Evolutionary conservation across 2,113 vertebrate genomes (phyloP).

Genomic region (Lophura nycthemera): DNA sequence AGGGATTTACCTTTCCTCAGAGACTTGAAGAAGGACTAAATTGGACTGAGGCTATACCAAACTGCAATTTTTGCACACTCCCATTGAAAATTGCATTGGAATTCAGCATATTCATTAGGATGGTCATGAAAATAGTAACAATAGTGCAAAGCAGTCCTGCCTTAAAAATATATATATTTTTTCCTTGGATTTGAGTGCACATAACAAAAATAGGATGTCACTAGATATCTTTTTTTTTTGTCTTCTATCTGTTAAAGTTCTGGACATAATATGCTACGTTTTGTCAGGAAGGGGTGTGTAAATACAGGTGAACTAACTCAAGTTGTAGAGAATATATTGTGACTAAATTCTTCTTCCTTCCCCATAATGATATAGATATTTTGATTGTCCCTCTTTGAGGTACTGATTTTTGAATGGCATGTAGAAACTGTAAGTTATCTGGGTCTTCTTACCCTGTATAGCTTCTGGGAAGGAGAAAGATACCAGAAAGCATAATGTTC

Average conservation of each 20-base stretch:
- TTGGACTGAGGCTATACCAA: background rate
- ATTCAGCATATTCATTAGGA: constrained; percentile 16
- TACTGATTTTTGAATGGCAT: background rate
- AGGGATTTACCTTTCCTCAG: constrained; percentile 2
- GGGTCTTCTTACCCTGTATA: background rate
- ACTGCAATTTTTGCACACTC: constrained; percentile 1
- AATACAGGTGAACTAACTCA: background rate
- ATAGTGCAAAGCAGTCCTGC: background rate
- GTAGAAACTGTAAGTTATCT: background rate
- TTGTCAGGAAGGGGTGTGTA: background rate
- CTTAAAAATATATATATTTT: background rate
- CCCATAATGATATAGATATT: background rate
- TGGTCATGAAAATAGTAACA: background rate
- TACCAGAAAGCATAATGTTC: background rate
- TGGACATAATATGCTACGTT: background rate
- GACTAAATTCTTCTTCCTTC: background rate
- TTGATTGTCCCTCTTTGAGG: background rate
- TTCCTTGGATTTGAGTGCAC: background rate
- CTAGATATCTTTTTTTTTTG: too few relatives aligned
- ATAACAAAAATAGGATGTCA: too few relatives aligned
- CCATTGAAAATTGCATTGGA: constrained; percentile 34
- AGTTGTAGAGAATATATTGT: background rate
- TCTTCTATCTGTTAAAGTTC: too few relatives aligned
- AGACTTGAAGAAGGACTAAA: background rate
- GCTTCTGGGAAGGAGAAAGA: background rate